Conservation (phyloP, 2,888 invertebrate genomes). For the Eupithecia pulchellata region DNA sequence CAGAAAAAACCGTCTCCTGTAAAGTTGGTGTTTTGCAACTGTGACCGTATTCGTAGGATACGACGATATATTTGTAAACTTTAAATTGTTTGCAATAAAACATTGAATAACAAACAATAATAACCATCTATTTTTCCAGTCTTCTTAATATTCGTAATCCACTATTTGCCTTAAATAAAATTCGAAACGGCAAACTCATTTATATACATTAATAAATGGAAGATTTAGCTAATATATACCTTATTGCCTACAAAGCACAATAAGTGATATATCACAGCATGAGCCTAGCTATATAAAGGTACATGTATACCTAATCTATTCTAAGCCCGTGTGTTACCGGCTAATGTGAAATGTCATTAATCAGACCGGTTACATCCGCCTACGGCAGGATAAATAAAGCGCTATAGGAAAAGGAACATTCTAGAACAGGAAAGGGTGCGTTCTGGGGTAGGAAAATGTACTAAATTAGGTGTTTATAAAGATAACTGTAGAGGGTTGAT, state of each 20-base stretch:
- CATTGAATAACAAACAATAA: too few species aligned
- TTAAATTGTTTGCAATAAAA: too few species aligned
- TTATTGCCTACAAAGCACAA: background rate
- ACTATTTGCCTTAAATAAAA: too few species aligned
- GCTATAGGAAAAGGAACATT: background rate
- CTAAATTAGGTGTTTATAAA: background rate
- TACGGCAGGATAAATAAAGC: background rate
- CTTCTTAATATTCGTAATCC: too few species aligned
- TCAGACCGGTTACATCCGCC: constrained; percentile 22
- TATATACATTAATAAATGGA: too few species aligned
- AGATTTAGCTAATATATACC: background rate
- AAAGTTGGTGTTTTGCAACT: too few species aligned
- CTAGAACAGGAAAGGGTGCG: background rate
- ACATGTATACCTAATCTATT: constrained; percentile 8
- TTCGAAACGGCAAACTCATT: too few species aligned
- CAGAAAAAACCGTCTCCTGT: too few species aligned
- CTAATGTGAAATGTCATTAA: constrained; percentile 41
- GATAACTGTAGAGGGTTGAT: too few species aligned
- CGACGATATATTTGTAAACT: too few species aligned
- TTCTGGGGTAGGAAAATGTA: background rate
- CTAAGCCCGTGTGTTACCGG: constrained; percentile 25
- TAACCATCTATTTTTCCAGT: too few species aligned
- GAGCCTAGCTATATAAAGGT: background rate
- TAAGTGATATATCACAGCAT: background rate
- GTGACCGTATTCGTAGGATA: too few species aligned